Evolutionary conservation across 53 echinoderm and acorn worm species (phyloP), one percentile per base, ranked within the genome.

Genomic region (Zoroaster sp.): DNA sequence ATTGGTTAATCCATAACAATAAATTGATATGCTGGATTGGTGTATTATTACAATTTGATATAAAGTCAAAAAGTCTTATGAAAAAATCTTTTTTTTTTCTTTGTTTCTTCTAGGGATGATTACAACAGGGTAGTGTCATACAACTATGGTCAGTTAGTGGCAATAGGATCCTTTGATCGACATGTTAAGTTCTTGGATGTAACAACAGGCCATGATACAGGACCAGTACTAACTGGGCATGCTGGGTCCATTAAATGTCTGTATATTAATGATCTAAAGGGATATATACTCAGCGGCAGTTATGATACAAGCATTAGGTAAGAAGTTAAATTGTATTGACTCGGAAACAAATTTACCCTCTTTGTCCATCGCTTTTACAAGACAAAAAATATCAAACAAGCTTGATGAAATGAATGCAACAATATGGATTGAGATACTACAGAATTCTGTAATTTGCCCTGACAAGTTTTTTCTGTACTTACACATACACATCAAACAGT

Each of bases 251-350:
- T 99, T 46, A 94, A 91, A 72, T 94, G 96, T 21, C 87, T 99
- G 20, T 96, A 89, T 72, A 96, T 94, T 35, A 93, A 99, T 54
- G 99, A 96, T 69, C 91, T 86, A 8, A 44, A 89, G 54, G 94
- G 94, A 20, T 96, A 93, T 88, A 94, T 96, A 15, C 88, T 99
- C 71, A 99, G 94, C 85, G 99, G 96, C 1, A 96, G 99, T 77
- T 99, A 88, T 92, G 99, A 99, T 54, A 99, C 96, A 4, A 99
- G 99, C 43, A 99, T 99, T 36, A 99, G 99, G 99, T 99, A 8
- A 79, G 88, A 66, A 28, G 44, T 18, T 35, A 52, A n/a, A n/a
- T n/a, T n/a, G n/a, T n/a, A n/a, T n/a, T n/a, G n/a, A n/a, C n/a
- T n/a, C n/a, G n/a, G n/a, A n/a, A n/a, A n/a, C n/a, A n/a, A n/a